These are phyloP conservation scores for Todus mexicanus DNA, from an alignment of 2,797 vertebrate genomes.

Conservation along the genomic window DNA sequence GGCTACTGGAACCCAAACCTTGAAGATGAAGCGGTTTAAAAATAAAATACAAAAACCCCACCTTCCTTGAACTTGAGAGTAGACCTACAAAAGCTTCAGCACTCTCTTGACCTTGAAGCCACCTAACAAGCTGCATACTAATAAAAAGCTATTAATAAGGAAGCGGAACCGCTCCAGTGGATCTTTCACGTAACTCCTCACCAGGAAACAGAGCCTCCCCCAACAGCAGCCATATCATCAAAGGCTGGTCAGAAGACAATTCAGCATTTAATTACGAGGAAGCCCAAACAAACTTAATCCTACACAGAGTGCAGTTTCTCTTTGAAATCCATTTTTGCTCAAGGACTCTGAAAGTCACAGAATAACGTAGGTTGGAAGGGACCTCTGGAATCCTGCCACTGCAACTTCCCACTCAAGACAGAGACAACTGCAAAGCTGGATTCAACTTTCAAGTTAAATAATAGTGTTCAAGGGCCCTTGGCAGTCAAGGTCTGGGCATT, in stretches of 20 bases:
- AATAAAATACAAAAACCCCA: too few relatives aligned
- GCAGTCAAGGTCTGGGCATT: not conserved
- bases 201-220: not conserved
- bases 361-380: not conserved
- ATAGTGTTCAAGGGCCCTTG: not conserved
- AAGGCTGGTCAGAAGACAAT: not conserved
- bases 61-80: not conserved
- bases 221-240: not conserved
- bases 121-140: not conserved
- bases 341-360: not conserved
- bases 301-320: not conserved
- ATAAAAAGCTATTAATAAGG: not conserved
- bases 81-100: not conserved
- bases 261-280: not conserved
- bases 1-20: not conserved
- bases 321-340: not conserved
- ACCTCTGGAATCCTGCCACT: not conserved
- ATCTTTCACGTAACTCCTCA: not conserved
- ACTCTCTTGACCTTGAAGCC: not conserved
- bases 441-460: not conserved
- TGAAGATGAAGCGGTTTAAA: not conserved
- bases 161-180: not conserved
- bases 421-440: not conserved
- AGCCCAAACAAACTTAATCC: not conserved
- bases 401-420: not conserved